Conservation (phyloP, 2,888 invertebrate genomes). For the Nectonema munidae region DNA sequence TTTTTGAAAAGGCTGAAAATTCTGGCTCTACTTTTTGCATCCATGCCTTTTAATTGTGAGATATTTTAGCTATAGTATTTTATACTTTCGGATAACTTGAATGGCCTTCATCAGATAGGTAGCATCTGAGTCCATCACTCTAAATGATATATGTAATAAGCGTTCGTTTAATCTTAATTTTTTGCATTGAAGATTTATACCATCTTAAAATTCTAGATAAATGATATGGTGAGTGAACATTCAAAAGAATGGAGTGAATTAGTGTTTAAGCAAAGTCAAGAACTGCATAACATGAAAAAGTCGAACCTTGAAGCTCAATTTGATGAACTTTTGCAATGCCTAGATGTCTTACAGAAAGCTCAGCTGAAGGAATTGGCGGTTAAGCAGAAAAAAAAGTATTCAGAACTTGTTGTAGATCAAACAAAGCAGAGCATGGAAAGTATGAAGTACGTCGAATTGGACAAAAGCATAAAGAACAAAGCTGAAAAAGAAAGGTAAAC, state of each 20-base stretch:
- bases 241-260: conserved; percentile 13
- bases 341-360: conserved; percentile 42
- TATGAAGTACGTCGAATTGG: conserved; percentile 56
- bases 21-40: too few relatives aligned
- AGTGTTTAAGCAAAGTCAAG: conserved; percentile 1
- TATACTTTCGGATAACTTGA: too few relatives aligned
- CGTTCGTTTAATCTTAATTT: too few relatives aligned
- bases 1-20: too few relatives aligned
- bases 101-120: too few relatives aligned
- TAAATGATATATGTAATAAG: too few relatives aligned
- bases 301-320: conserved; percentile 28
- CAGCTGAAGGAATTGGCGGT: conserved; percentile 61
- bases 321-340: conserved; percentile 36
- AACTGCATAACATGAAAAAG: conserved; percentile 10
- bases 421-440: conserved; percentile 87
- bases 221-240: too few relatives aligned
- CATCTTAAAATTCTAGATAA: too few relatives aligned
- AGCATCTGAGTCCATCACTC: too few relatives aligned
- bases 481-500: conserved; percentile 50
- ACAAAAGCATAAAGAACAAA: conserved; percentile 73
- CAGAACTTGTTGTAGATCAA: conserved; percentile 69
- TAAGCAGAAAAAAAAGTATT: conserved; percentile 52
- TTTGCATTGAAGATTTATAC: too few relatives aligned
- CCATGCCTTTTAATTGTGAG: too few relatives aligned
- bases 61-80: too few relatives aligned